Evolutionary conservation across 1,140 invertebrate genomes (phyloP), one percentile per base, ranked within the genome.

Genomic region (Babylonia areolata): DNA sequence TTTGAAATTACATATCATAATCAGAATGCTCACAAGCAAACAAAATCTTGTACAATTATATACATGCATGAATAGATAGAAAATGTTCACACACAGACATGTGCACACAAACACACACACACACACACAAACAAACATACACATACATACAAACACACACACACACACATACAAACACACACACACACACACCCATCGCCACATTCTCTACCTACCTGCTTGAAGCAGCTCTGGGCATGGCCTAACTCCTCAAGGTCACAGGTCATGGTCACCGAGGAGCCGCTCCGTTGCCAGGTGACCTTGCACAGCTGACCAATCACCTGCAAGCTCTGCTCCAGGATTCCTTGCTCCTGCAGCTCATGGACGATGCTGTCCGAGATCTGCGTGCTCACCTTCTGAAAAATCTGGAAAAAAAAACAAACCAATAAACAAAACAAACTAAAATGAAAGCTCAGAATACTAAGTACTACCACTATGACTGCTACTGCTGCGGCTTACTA

Each of bases 221-320:
- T 35, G 35, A 82, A 54, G n/a, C 12, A 82, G 12, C 33, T 69
- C 39, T 82, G 54, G 35, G 58, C 81, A 82, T 69, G 58, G 39
- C 81, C 69, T 35, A 82, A 35, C 12, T 64, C 64, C 2, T 82
- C 58, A 23, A 64, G 58, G 35, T 54, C 46, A 71, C 81, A 69
- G 58, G 54, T 82, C 81, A 82, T 69, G 33, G 15, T 82, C 12
- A 82, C 54, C 33, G 15, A 39, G n/a, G 17, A 20, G 35, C 81
- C 81, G 71, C 20, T 69, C 20, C 28, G 81, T 69, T 82, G 81
- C 81, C 81, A 82, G 54, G 58, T 28, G 20, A 82, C 58, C 15
- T 54, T 54, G 54, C 81, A 82, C 3, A 71, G 15, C 20, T 37
- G 54, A 40, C 64, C 54, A 35, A 82, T 40, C 28, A 33, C 35